Percentiles rank a stretch among this genome's conserved stretches.
Evolutionary conservation across 2,113 vertebrate genomes (phyloP).

Genomic region (Tragelaphus scriptus): DNA sequence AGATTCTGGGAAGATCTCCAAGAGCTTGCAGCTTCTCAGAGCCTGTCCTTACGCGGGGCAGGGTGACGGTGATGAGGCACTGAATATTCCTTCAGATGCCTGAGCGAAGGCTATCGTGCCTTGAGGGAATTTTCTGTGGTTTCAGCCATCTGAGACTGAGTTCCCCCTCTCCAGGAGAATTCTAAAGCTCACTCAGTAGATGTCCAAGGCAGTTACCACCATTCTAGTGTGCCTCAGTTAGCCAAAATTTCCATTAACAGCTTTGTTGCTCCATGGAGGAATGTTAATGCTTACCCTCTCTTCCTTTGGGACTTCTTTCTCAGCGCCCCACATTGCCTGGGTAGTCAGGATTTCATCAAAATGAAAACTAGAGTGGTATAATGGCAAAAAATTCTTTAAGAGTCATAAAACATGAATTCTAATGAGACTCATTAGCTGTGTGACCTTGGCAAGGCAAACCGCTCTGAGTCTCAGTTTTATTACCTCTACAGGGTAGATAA

Average conservation of each 20-base stretch:
- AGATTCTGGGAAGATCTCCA: background rate
- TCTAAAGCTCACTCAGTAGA: background rate
- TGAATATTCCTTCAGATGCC: background rate
- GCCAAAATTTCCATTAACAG: conserved; percentile 29
- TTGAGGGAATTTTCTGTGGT: background rate
- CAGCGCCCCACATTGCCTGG: background rate
- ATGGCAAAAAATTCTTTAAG: background rate
- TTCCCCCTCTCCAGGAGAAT: background rate
- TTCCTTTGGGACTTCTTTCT: background rate
- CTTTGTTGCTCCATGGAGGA: background rate
- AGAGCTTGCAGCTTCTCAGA: background rate
- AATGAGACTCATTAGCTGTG: background rate
- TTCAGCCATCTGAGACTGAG: accelerated
- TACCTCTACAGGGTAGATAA: background rate
- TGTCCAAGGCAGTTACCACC: background rate
- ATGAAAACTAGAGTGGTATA: background rate
- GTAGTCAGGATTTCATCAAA: background rate
- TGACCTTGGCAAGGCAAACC: background rate
- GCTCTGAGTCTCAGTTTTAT: background rate
- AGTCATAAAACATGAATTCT: background rate
- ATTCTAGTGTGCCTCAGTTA: background rate
- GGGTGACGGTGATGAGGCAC: background rate
- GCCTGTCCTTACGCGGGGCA: background rate
- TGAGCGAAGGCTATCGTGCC: background rate
- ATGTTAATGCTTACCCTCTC: background rate